These are phyloP conservation scores for Gallirallus australis DNA, from an alignment of 2,797 vertebrate species.

Conservation along the genomic window DNA sequence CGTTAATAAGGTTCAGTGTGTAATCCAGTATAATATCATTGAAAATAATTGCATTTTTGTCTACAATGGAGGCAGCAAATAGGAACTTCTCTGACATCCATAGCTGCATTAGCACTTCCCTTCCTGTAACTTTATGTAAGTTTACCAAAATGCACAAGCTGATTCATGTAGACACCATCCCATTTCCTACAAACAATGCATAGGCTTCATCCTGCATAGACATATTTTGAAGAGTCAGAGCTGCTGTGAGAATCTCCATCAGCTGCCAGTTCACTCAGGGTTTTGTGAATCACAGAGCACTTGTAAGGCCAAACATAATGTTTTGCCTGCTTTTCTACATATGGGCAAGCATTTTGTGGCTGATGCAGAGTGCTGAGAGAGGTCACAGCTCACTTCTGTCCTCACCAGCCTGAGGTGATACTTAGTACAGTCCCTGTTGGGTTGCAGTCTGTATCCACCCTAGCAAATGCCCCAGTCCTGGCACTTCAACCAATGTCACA, in stretches of 20 bases:
- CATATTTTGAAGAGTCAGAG: neutral
- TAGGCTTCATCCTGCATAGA: neutral
- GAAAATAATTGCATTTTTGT: slow-evolving; percentile 32
- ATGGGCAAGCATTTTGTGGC: neutral
- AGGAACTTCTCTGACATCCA: neutral
- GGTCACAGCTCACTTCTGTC: neutral
- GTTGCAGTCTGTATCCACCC: neutral
- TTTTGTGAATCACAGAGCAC: neutral
- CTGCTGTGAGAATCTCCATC: neutral
- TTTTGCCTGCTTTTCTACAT: no score
- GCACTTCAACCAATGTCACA: neutral
- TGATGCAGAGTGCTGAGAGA: neutral
- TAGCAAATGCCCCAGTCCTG: neutral
- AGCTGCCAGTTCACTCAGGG: neutral
- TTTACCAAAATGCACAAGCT: neutral
- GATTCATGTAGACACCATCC: neutral
- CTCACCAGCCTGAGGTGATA: neutral
- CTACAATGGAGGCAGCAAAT: slow-evolving; percentile 28
- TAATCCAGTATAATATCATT: slow-evolving; percentile 50
- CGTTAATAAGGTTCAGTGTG: slow-evolving; percentile 21
- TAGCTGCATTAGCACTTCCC: slow-evolving; percentile 6
- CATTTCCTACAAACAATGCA: neutral
- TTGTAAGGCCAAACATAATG: no score
- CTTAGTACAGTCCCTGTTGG: neutral
- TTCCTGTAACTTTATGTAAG: neutral